Conservation (phyloP, 23 tunicate species). For the Corella eumyota region DNA sequence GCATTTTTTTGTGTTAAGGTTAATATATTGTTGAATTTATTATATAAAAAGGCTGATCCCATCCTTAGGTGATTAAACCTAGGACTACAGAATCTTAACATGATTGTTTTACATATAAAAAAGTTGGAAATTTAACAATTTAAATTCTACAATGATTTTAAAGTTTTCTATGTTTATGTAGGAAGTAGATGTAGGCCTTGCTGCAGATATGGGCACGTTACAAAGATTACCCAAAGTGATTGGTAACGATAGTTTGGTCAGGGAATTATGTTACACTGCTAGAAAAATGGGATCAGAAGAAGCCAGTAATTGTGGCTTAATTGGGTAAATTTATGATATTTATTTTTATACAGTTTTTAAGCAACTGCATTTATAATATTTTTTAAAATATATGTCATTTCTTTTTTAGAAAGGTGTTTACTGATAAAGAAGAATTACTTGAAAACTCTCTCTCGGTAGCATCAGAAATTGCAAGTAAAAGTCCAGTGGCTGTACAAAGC, state of each 20-base stretch:
- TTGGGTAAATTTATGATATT: too few relatives aligned
- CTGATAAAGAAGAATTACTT: constrained; percentile 52
- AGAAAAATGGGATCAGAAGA: constrained; percentile 63
- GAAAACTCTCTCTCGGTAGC: constrained; percentile 67
- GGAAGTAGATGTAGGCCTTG: constrained; percentile 96
- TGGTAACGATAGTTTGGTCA: constrained; percentile 72
- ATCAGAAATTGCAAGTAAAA: constrained; percentile 56
- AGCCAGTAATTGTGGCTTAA: constrained; percentile 69
- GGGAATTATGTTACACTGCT: constrained; percentile 80
- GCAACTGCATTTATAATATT: too few relatives aligned
- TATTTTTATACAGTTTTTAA: background rate
- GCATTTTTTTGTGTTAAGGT: constrained; percentile 68
- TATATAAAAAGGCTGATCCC: too few relatives aligned
- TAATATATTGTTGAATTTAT: background rate
- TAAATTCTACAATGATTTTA: background rate
- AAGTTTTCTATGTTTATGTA: constrained; percentile 1
- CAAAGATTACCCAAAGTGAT: constrained; percentile 84
- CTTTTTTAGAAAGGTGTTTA: constrained; percentile 48
- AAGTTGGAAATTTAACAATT: background rate
- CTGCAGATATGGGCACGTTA: constrained; percentile 90
- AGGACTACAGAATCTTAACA: background rate
- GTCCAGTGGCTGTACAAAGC: constrained; percentile 97
- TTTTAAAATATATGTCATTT: too few relatives aligned
- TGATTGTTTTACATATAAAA: background rate
- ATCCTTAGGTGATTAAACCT: background rate